Percentiles rank a stretch among this genome's conserved stretches.
Conservation (phyloP, 2,113 vertebrate species). For the Orycteropus afer region DNA sequence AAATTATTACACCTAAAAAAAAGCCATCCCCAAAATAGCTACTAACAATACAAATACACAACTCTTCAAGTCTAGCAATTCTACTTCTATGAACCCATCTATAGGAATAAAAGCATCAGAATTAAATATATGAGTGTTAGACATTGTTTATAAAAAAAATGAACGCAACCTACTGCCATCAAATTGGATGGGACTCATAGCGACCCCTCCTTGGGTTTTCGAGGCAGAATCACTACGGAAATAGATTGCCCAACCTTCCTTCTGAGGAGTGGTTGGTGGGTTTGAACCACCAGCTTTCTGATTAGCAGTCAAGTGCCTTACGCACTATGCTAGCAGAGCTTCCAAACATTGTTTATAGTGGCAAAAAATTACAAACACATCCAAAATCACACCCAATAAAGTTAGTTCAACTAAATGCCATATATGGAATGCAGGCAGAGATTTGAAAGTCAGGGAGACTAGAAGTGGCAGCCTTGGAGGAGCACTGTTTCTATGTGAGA, state of each 20-base stretch:
- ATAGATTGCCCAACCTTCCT: no score
- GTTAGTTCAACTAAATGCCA: neutral
- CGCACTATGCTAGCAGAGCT: no score
- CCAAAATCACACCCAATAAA: no score
- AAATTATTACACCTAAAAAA: neutral
- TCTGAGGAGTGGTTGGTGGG: no score
- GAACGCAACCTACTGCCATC: no score
- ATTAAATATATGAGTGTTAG: neutral
- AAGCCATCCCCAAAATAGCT: neutral
- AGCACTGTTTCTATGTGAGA: neutral
- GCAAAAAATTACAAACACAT: neutral
- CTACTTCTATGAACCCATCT: neutral
- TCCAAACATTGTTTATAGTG: neutral
- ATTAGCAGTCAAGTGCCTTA: no score
- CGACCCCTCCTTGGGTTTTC: no score
- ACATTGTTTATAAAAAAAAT: no score
- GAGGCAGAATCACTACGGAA: no score
- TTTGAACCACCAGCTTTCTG: no score
- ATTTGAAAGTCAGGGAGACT: neutral
- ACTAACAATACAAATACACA: neutral
- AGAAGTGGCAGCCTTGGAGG: neutral
- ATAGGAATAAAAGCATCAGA: neutral
- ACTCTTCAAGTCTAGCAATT: neutral
- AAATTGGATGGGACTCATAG: no score
- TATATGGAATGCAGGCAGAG: neutral